Evolutionary conservation across 2,113 vertebrate species (phyloP), one percentile per base, ranked within the genome.

Genomic region (Oplegnathus fasciatus): DNA sequence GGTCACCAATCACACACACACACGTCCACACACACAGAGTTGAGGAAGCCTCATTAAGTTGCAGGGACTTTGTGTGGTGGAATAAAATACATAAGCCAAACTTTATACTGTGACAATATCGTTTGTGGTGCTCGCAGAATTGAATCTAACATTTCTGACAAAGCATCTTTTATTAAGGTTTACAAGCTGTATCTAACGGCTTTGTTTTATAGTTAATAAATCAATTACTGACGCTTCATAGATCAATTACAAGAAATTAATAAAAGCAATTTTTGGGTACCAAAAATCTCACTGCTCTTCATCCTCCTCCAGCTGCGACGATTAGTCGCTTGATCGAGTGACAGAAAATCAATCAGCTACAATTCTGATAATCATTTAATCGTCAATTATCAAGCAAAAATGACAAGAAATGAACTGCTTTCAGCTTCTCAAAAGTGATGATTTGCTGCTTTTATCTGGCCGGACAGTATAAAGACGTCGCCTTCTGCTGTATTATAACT

Each of bases 1-100:
- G 61, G 55, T 78, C 73, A 50, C 42, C 34, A 62, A 30, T 44
- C 62, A 58, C 69, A 58, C 66, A 70, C 0, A 76, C 57, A 62
- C 75, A 74, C 60, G 34, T 18, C 5, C 50, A 44, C 62, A 82
- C 62, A 62, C 42, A 18, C 30, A 69, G 0, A 4, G 26, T 8
- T 13, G 78, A 65, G 60, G 11, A 64, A 44, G 48, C 8, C 18
- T 71, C 9, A 52, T 54, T 55, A 72, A 64, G 20, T 13, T 5
- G 20, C n/a, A 6, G 22, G 9, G 32, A 66, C 1, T 9, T 46
- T 14, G 28, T 71, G 69, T 72, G 34, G 28, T 64, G 18, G 9
- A 57, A 75, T 75, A 28, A 75, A 83, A 55, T 14, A 28, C 57
- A 71, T 50, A 17, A 0, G n/a, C 17, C 8, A 50, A 57, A 65